phyloP scores from a whole-genome alignment of 2,113 vertebrate species.

The Thryonomys swinderianus region DNA sequence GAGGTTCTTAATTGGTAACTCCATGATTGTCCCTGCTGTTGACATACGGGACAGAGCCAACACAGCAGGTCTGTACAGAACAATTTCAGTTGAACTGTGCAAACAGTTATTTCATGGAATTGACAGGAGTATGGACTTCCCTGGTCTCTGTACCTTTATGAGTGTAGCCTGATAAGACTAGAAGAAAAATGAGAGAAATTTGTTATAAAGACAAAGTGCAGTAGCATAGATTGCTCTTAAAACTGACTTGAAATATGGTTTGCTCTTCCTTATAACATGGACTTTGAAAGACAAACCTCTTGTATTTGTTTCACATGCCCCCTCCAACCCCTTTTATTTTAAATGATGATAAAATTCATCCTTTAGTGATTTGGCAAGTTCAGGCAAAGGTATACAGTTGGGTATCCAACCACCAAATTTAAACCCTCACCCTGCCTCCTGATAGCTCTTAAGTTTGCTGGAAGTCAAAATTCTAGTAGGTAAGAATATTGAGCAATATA shows the following conservation, averaged over 20 bases:
- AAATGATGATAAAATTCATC: neutral
- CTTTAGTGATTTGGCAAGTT: neutral
- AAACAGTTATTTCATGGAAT: neutral
- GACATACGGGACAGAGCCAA: neutral
- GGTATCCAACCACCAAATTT: neutral
- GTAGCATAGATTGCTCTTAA: neutral
- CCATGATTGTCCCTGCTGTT: neutral
- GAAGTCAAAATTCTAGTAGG: neutral
- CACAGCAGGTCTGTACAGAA: neutral
- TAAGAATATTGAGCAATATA: neutral
- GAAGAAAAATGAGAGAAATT: neutral
- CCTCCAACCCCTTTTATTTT: neutral
- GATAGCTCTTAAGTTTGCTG: neutral
- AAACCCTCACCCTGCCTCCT: neutral
- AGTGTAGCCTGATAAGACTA: neutral
- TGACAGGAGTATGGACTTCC: neutral
- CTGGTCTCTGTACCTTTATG: neutral
- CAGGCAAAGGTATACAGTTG: neutral
- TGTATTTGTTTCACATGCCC: neutral
- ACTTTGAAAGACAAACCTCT: neutral
- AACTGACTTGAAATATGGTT: neutral
- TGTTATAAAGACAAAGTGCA: constrained; percentile 26
- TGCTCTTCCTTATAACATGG: neutral
- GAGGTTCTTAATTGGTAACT: neutral
- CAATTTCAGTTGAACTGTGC: neutral